Percentiles rank a stretch among this genome's conserved stretches.
Conservation (phyloP, 2,888 invertebrate species). For the Caenorhabditis sp. region DNA sequence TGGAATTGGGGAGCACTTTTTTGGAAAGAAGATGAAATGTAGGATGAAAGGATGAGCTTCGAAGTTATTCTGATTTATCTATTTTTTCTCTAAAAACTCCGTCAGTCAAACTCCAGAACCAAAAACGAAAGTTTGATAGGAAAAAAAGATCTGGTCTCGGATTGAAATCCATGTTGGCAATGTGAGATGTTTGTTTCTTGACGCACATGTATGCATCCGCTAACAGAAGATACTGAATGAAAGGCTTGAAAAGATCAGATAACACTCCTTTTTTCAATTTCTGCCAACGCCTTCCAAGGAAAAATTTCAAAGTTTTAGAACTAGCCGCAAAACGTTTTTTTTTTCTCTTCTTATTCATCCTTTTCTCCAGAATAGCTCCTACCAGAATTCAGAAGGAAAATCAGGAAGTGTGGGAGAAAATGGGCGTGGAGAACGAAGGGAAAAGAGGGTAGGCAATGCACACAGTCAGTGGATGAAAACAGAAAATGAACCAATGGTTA, state of each 20-base stretch:
- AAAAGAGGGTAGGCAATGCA: conserved; percentile 10
- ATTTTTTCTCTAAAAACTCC: neutral
- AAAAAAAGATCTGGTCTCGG: conserved; percentile 38
- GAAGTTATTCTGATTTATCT: conserved; percentile 30
- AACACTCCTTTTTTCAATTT: conserved; percentile 62
- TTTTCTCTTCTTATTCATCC: conserved; percentile 24
- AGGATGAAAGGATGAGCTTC: neutral
- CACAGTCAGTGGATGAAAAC: conserved; percentile 27
- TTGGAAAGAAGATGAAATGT: neutral
- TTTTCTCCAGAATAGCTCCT: conserved; percentile 9
- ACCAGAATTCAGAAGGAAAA: conserved; percentile 5
- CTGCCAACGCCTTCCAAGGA: conserved; percentile 54
- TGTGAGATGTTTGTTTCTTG: conserved; percentile 68
- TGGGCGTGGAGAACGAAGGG: neutral
- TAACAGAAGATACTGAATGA: conserved; percentile 64
- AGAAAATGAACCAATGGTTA: conserved; percentile 57
- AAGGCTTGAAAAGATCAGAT: conserved; percentile 65
- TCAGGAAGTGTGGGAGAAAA: conserved; percentile 50
- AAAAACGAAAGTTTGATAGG: conserved; percentile 30
- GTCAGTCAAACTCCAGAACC: neutral
- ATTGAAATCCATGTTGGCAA: conserved; percentile 54
- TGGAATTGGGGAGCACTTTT: conserved; percentile 12
- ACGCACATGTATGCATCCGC: conserved; percentile 64
- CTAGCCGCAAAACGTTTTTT: conserved; percentile 25
- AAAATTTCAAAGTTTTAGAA: conserved; percentile 44